A percentile compares a stretch with the other conserved stretches of the same genome.
These are phyloP conservation scores for Abramis brama DNA, from an alignment of 2,113 vertebrate species.

Conservation along the genomic window DNA sequence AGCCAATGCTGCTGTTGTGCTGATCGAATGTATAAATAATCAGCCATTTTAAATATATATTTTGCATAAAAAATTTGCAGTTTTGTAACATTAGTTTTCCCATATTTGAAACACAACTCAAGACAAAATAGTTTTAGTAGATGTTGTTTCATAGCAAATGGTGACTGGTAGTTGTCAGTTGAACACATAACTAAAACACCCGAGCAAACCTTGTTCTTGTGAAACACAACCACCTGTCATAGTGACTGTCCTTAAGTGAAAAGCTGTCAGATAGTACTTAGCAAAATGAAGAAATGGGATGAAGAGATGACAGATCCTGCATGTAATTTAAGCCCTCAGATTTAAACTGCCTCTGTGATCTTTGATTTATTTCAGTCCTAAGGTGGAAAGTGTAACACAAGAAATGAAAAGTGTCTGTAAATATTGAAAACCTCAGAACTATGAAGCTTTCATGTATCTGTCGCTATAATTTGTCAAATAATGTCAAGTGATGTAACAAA, in stretches of 20 bases:
- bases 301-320: conserved; percentile 34
- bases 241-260: not conserved
- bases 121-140: not conserved
- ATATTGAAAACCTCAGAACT: conserved; percentile 10
- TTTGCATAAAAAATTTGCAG: not conserved
- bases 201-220: conserved; percentile 48
- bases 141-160: conserved; percentile 4
- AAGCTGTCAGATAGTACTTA: conserved; percentile 29
- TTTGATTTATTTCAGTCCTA: conserved; percentile 13
- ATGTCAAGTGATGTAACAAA: not conserved
- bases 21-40: not conserved
- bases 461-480: not conserved
- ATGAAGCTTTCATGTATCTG: not conserved
- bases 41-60: not conserved
- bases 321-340: conserved; percentile 28
- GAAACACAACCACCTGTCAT: conserved; percentile 50
- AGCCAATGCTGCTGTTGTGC: not conserved
- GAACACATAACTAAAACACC: conserved; percentile 37
- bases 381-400: conserved; percentile 6
- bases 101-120: not conserved
- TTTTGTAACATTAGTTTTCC: not conserved
- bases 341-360: conserved; percentile 3
- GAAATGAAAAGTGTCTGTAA: conserved; percentile 26
- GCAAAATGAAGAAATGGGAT: conserved; percentile 15
- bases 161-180: conserved; percentile 6